Conservation (phyloP, 2,113 vertebrate species). For the Macquaria australasica region DNA sequence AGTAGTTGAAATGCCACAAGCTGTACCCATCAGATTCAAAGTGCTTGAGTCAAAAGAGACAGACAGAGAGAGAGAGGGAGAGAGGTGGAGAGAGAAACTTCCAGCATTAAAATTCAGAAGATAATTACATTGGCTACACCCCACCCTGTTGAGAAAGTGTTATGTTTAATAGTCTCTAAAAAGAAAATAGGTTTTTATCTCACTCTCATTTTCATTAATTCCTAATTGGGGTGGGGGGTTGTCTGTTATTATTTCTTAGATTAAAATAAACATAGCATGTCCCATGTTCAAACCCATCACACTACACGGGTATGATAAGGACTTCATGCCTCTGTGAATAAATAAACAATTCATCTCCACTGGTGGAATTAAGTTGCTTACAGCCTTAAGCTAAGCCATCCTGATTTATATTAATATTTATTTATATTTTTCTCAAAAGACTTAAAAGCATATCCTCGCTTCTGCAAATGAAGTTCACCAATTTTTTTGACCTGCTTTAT, state of each 20-base stretch:
- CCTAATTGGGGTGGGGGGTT: conserved; percentile 90
- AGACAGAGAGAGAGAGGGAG: conserved; percentile 48
- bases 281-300: conserved; percentile 89
- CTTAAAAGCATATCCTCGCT: conserved; percentile 85
- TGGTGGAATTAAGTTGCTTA: conserved; percentile 89
- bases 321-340: conserved; percentile 87
- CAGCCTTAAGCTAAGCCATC: conserved; percentile 88
- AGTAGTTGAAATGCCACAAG: conserved; percentile 79
- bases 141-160: conserved; percentile 87
- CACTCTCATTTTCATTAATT: conserved; percentile 90
- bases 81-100: conserved; percentile 76
- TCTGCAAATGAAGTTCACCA: conserved; percentile 85
- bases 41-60: conserved; percentile 81
- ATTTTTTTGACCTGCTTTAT: conserved; percentile 88
- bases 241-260: conserved; percentile 91
- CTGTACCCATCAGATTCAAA: conserved; percentile 83
- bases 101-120: conserved; percentile 88
- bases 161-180: conserved; percentile 90
- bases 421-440: conserved; percentile 79
- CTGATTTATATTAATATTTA: conserved; percentile 82
- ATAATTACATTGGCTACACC: conserved; percentile 87
- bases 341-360: conserved; percentile 88
- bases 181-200: conserved; percentile 90
- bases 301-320: conserved; percentile 87
- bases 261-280: conserved; percentile 90